These are phyloP conservation scores for Diprion similis DNA, from an alignment of 1,140 invertebrate genomes.

Conservation along the genomic window DNA sequence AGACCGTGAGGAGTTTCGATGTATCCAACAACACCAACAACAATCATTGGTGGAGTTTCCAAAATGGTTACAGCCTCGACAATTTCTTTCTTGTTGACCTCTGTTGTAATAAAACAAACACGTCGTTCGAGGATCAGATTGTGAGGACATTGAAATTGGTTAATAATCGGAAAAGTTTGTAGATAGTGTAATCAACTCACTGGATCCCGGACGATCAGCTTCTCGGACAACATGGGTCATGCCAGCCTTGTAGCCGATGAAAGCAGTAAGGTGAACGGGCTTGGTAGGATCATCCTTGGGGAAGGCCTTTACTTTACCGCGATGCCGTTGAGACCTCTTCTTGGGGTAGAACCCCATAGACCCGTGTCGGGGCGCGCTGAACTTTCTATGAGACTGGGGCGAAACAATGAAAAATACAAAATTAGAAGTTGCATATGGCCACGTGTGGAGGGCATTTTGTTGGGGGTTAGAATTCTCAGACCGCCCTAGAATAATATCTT, in stretches of 20 bases:
- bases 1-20: constrained; percentile 98
- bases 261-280: constrained; percentile 97
- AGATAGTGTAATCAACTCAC: constrained; percentile 69
- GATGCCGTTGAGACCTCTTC: constrained; percentile 93
- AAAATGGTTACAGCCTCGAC: constrained; percentile 98
- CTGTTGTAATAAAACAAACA: constrained; percentile 63
- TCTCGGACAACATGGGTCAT: constrained; percentile 99
- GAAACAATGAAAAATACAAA: constrained; percentile 41
- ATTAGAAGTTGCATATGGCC: background rate
- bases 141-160: background rate
- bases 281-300: constrained; percentile 94
- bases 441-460: constrained; percentile 11
- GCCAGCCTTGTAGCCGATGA: constrained; percentile 98
- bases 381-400: constrained; percentile 98
- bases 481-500: constrained; percentile 63
- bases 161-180: too few relatives aligned
- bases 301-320: constrained; percentile 99
- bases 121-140: constrained; percentile 22
- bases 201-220: constrained; percentile 98
- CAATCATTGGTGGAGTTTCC: constrained; percentile 97
- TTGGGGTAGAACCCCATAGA: constrained; percentile 99
- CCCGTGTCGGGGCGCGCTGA: constrained; percentile 98
- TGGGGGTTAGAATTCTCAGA: constrained; percentile 48
- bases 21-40: constrained; percentile 98
- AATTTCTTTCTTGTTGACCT: constrained; percentile 99